A percentile compares a stretch with the other conserved stretches of the same genome.
phyloP scores from a whole-genome alignment of 2,888 invertebrate genomes.

The Craniophora ligustri region DNA sequence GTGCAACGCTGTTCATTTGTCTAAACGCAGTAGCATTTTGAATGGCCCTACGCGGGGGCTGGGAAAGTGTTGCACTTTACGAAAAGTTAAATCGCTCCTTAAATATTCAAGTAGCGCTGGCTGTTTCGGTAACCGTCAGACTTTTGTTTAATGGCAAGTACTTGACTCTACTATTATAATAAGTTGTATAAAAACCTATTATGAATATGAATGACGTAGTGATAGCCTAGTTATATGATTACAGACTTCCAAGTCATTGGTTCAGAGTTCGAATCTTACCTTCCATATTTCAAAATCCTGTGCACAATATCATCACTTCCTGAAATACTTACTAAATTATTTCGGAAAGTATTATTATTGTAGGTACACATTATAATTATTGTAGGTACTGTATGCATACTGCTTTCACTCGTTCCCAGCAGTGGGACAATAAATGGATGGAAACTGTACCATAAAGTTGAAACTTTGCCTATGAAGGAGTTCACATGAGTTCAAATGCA shows the following conservation, averaged over 20 bases:
- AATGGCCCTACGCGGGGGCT: conserved; percentile 78
- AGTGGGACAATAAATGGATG: no score
- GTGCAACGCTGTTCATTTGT: conserved; percentile 86
- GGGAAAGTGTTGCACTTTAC: conserved; percentile 88
- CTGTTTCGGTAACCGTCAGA: conserved; percentile 68
- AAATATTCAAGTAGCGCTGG: conserved; percentile 64
- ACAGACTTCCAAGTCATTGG: no score
- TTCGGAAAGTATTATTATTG: no score
- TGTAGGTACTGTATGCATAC: no score
- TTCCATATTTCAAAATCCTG: no score
- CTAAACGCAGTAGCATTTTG: conserved; percentile 83
- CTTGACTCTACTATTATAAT: conserved; percentile 58
- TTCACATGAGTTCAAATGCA: conserved; percentile 42
- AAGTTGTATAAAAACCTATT: conserved; percentile 25
- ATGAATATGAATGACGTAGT: no score
- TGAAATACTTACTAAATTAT: no score
- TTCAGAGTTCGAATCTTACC: conserved; percentile 21
- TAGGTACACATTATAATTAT: no score
- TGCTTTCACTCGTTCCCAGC: no score
- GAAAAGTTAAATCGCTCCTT: conserved; percentile 84
- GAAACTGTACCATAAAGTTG: no score
- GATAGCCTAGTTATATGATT: no score
- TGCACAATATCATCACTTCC: no score
- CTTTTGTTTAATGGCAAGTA: conserved; percentile 69
- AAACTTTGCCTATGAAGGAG: conserved; percentile 19